These are phyloP conservation scores for Muscicapa comitata DNA, from an alignment of 2,797 vertebrate species.

Conservation along the genomic window DNA sequence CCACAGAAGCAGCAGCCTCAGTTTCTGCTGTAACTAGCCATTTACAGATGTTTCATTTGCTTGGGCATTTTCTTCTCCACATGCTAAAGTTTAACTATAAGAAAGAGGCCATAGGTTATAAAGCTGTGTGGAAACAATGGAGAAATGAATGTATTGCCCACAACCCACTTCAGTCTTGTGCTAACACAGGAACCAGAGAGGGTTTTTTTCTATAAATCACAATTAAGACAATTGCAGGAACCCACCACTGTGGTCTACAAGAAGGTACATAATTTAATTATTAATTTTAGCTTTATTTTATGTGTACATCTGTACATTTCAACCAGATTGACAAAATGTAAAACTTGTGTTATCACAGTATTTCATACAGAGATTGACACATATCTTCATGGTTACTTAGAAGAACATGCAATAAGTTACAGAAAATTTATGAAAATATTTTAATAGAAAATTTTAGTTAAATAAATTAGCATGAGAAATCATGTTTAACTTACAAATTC, in stretches of 20 bases:
- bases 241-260: not conserved
- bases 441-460: constrained; percentile 37
- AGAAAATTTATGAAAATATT: constrained; percentile 57
- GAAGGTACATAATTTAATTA: not conserved
- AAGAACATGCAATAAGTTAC: constrained; percentile 59
- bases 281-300: constrained; percentile 26
- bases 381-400: constrained; percentile 31
- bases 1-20: not conserved
- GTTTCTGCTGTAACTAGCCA: not conserved
- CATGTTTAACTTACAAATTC: not conserved
- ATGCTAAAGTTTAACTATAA: not conserved
- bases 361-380: not conserved
- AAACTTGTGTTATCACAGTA: not conserved
- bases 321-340: not conserved
- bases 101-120: not conserved
- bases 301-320: not conserved
- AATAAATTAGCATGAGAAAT: not conserved
- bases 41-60: not conserved
- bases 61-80: not conserved
- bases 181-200: not conserved
- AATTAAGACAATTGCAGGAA: not conserved
- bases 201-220: not conserved
- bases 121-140: not conserved
- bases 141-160: not conserved
- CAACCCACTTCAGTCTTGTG: not conserved